Evolutionary conservation across 2,113 vertebrate species (phyloP), one percentile per base, ranked within the genome.

Genomic region (Melozone crissalis): DNA sequence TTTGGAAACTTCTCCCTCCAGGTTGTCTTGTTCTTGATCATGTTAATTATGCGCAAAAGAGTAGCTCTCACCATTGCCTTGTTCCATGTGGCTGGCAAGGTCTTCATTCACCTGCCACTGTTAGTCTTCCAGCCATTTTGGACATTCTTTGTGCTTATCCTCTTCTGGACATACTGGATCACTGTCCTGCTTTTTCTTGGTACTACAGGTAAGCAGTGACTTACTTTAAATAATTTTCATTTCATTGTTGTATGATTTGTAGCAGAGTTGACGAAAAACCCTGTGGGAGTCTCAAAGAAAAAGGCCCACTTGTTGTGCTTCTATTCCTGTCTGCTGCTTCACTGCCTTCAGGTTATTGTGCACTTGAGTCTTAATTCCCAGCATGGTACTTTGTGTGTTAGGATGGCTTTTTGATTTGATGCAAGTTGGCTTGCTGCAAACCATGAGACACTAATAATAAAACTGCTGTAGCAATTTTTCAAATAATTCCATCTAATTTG

Each of bases 161-260:
- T 99, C 39, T 99, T 99, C 97, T 99, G 99, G 99, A 85, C 97
- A 2, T 99, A 99, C 96, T 99, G 99, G 99, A 97, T 99, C 87
- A 98, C 98, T 93, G 98, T 99, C 33, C 97, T 99, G 77, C 98
- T 99, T 86, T 99, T 99, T 95, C 98, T 99, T 75, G 99, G 99
- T 89, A 99, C 99, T 80, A 98, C 98, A n/a, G 99, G 99, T 99
- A 97, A 96, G 96, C 65, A 86, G 28, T 16, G 9, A 28, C 52
- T 96, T 91, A 28, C 52, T 96, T 91, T 46, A 47, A 76, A 54
- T 59, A 52, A 65, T 65, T 55, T 76, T 47, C 11, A 6, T 17
- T 73, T 44, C 1, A 14, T 69, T 78, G 75, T 84, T 74, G 1
- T 57, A 4, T 44, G 3, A 23, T 66, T 92, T 66, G 44, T 27